Base-by-base conservation (phyloP, 1,140 invertebrate genomes). In the Frieseomelitta varia region DNA sequence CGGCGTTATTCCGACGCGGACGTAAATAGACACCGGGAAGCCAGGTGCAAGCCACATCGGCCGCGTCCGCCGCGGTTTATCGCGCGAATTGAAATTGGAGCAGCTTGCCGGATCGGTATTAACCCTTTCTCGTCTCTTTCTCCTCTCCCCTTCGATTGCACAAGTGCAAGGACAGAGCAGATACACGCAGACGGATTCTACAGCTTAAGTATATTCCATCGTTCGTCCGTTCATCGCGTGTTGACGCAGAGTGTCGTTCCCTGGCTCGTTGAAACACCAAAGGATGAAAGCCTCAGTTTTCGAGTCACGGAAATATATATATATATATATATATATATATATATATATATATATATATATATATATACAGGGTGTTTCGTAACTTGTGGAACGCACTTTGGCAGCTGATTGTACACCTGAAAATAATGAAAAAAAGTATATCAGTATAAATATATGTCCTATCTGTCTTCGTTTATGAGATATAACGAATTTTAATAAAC, bases 41-140 rank as follows among this genome's bases (percentile, higher is more conserved):
- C 90, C 91, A 92, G 91, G 89, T 92, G 91, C 86, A 79, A 92
- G 87, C 85, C 79, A 79, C 75, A 69, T 71, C 69, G 78, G 79
- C 55, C 78, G 83, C 88, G 91, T 91, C 89, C 90, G 85, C 76
- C 63, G 24, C 79, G 56, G 47, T 58, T 61, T 19, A 63, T 80
- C 82, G 69, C 75, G 68, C 75, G 68, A 75, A 88, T 84, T 58
- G 77, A 83, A 90, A 91, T 79, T 92, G 83, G 88, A 87, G 74
- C 84, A 80, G 81, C 73, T 56, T 71, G 53, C 30, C 51, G 11
- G 56, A 68, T 81, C 58, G 68, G 24, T 56, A 47, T 56, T 71
- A 34, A 85, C 47, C 80, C 17, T 27, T 71, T 77, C 77, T 15
- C 14, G 58, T 69, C 63, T 69, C 68, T 69, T 58, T 53, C 11